These are phyloP conservation scores for Geophilus truncorum DNA, from an alignment of 2,888 invertebrate genomes.

Conservation along the genomic window DNA sequence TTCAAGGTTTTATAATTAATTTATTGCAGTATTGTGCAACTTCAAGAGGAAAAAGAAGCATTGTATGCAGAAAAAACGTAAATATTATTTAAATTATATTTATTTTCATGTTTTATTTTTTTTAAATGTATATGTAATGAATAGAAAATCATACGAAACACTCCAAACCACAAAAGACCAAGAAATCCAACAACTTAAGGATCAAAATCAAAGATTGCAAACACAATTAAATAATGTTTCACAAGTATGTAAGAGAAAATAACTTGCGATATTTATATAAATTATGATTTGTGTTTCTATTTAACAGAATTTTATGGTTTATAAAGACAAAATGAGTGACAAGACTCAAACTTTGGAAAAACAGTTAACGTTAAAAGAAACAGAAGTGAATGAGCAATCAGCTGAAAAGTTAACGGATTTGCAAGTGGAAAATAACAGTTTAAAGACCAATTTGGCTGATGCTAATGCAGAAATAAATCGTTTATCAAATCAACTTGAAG, in stretches of 20 bases:
- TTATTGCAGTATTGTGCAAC: slow-evolving; percentile 42
- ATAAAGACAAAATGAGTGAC: background rate
- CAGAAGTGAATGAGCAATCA: slow-evolving; percentile 30
- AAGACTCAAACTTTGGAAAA: background rate
- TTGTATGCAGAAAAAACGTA: slow-evolving; percentile 45
- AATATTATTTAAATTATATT: slow-evolving; percentile 33
- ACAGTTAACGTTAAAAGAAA: background rate
- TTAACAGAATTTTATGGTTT: background rate
- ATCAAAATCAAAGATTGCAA: slow-evolving; percentile 45
- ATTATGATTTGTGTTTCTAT: background rate
- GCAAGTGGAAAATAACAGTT: slow-evolving; percentile 29
- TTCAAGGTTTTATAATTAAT: background rate
- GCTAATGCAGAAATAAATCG: background rate
- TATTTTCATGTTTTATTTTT: background rate
- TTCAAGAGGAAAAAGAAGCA: slow-evolving; percentile 49
- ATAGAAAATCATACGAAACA: slow-evolving; percentile 43
- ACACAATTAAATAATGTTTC: slow-evolving; percentile 43
- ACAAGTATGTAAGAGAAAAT: slow-evolving; percentile 34
- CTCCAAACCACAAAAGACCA: slow-evolving; percentile 44
- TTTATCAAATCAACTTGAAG: background rate
- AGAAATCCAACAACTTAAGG: slow-evolving; percentile 46
- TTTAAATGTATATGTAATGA: background rate
- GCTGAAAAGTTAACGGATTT: slow-evolving; percentile 31
- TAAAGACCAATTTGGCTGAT: slow-evolving; percentile 22
- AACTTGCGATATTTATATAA: no score